Conservation (phyloP, 2,113 vertebrate species). For the Halcyon malimbica region DNA sequence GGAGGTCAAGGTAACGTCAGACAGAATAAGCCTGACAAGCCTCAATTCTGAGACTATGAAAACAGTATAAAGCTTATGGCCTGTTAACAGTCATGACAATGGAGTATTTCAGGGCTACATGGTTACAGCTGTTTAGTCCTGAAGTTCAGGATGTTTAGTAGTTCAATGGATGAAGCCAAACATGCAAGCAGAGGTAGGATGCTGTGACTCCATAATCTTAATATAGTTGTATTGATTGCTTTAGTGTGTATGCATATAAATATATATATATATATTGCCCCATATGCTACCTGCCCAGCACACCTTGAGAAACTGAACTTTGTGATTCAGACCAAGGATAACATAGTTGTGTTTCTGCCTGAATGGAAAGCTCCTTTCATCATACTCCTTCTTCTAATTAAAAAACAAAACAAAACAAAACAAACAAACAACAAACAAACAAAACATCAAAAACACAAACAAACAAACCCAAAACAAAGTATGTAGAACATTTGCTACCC, state of each 20-base stretch:
- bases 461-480: too few species aligned
- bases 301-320: background rate
- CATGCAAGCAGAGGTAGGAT: background rate
- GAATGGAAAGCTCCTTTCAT: background rate
- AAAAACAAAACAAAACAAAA: background rate
- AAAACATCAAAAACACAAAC: background rate
- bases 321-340: background rate
- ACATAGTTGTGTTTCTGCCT: background rate
- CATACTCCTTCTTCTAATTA: background rate
- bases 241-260: accelerated
- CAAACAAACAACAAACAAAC: too few species aligned
- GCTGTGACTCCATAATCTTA: background rate
- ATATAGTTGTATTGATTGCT: background rate
- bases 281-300: background rate
- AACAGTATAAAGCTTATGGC: background rate
- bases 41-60: background rate
- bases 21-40: background rate
- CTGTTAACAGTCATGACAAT: background rate
- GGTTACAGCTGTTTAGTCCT: background rate
- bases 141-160: background rate
- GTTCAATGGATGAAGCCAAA: background rate
- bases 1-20: background rate
- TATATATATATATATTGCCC: background rate
- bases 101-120: background rate
- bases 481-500: background rate